Evolutionary conservation across 2,888 invertebrate genomes (phyloP).

Genomic region (Hedychridium roseum): DNA sequence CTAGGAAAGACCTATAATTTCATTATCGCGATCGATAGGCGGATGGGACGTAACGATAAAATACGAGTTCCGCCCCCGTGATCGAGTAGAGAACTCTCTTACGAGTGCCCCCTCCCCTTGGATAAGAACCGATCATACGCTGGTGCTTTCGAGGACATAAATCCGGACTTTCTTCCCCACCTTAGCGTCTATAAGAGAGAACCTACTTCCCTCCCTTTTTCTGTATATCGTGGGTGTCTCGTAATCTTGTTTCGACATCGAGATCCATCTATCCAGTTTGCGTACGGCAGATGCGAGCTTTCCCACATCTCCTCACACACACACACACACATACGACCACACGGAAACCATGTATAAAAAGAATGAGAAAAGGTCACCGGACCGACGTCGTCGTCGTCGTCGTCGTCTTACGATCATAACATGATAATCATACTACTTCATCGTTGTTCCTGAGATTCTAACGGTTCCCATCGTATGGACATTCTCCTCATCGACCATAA

Average conservation of each 20-base stretch:
- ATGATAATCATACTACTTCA: too few species aligned
- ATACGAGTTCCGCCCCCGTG: conserved; percentile 7
- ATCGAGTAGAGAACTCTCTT: too few species aligned
- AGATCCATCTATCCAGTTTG: conserved; percentile 26
- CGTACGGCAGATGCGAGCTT: conserved; percentile 34
- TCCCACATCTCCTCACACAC: too few species aligned
- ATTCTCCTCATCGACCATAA: not conserved
- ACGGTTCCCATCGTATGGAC: too few species aligned
- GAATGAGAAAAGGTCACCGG: not conserved
- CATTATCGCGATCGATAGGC: too few species aligned
- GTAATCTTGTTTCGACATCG: conserved; percentile 47
- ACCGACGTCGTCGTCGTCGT: not conserved
- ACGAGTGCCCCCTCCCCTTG: conserved; percentile 8
- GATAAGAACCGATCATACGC: conserved; percentile 30
- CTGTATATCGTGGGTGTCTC: conserved; percentile 13
- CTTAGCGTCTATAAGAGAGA: conserved; percentile 13
- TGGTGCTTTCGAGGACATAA: conserved; percentile 29
- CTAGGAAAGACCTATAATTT: too few species aligned
- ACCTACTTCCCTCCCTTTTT: not conserved
- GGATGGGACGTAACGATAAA: conserved; percentile 6
- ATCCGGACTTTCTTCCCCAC: conserved; percentile 26
- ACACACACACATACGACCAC: not conserved
- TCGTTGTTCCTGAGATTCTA: too few species aligned
- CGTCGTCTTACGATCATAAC: too few species aligned
- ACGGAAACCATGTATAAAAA: not conserved